Base-by-base conservation (phyloP, 2,113 vertebrate species). In the Tylochromis polylepis region DNA sequence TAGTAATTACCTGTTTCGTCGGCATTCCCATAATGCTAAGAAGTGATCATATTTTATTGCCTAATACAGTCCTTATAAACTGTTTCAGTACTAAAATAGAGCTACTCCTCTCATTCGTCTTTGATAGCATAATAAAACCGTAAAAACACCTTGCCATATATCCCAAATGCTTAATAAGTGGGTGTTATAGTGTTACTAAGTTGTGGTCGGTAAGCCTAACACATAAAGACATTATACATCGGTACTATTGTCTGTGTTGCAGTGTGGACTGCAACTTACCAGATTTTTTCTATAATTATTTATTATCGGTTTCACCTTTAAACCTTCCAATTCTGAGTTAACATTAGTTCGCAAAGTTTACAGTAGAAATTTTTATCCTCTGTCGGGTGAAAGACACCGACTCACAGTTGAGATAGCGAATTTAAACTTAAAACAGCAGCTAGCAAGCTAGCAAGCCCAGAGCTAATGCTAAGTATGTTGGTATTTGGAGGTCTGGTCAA, bases 401-500 rank as follows among this genome's bases (percentile, higher is more conserved):
- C 15, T 29, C 3, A 24, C 3, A 12, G 22, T 20, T 12, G 56
- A 14, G 8, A 24, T 3, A 11, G 27, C 2, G 8, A 8, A 8
- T 62, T 11, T 14, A 53, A 79, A 58, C 3, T 5, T 9, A 16
- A 8, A 46, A 16, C 1, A 41, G 6, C 31, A 4, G 22, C 22
- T n/a, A 46, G 56, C 4, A 11, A 20, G 16, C 81, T 62, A 38
- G n/a, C n/a, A n/a, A 65, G 8, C 20, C 11, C 6, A 3, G 4
- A 70, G 86, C 84, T 85, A 67, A 72, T 43, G 29, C 14, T 49
- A 6, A 14, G 11, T 43, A 0, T 24, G 41, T 36, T 85, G 85
- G 84, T 70, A 6, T 81, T 22, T 34, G 29, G 60, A 15, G 38
- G 27, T 29, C 11, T 88, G 84, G 84, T 92, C 81, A 92, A 91